Evolutionary conservation across 2,888 invertebrate species (phyloP).

Genomic region (Cremastobaeus sp.): DNA sequence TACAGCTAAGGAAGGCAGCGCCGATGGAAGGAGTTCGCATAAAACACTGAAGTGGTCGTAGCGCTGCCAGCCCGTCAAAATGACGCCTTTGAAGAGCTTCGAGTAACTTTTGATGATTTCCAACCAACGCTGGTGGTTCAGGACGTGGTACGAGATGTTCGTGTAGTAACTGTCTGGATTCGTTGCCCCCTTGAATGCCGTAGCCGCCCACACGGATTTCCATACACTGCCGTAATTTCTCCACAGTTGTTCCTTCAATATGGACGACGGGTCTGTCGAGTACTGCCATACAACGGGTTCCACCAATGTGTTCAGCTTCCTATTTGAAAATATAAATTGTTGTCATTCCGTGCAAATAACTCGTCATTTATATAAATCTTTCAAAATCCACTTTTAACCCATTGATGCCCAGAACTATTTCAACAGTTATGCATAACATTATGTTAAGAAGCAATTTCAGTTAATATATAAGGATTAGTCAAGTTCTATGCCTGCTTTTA

Average conservation of each 20-base stretch:
- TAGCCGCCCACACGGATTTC: constrained; percentile 86
- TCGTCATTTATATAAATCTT: too few relatives aligned
- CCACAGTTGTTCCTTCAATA: constrained; percentile 79
- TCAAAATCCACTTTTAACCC: too few relatives aligned
- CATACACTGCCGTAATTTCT: constrained; percentile 82
- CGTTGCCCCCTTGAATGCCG: constrained; percentile 90
- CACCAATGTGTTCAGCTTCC: constrained; percentile 79
- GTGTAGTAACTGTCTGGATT: constrained; percentile 80
- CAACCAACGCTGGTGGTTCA: constrained; percentile 87
- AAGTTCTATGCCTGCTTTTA: too few relatives aligned
- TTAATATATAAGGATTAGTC: too few relatives aligned
- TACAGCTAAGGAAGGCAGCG: constrained; percentile 82
- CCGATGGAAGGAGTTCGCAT: constrained; percentile 83
- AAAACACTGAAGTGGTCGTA: constrained; percentile 84
- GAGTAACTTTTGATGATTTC: constrained; percentile 80
- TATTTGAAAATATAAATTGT: constrained; percentile 1
- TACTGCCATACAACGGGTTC: constrained; percentile 88
- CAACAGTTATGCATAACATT: too few relatives aligned
- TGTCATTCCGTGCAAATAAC: too few relatives aligned
- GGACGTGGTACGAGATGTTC: constrained; percentile 82
- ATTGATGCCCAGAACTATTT: too few relatives aligned
- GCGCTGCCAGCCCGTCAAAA: constrained; percentile 86
- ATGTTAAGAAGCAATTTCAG: too few relatives aligned
- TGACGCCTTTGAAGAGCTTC: constrained; percentile 82
- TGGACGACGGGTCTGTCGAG: constrained; percentile 76